These are phyloP conservation scores for Neotoma lepida DNA, from an alignment of 2,113 vertebrate species.

Conservation along the genomic window DNA sequence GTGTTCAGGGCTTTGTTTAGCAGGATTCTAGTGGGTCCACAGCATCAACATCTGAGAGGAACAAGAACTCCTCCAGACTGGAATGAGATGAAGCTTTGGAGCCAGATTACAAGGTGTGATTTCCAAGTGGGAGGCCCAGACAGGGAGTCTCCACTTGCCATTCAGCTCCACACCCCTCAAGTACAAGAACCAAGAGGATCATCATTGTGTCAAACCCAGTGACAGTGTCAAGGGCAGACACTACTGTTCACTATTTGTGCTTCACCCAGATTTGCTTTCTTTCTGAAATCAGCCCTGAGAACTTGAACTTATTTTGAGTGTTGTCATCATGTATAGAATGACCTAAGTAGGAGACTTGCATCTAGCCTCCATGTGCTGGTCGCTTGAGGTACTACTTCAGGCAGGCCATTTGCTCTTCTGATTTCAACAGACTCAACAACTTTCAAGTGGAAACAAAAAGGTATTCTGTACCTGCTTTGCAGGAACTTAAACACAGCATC, in stretches of 20 bases:
- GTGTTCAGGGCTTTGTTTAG: constrained; percentile 26
- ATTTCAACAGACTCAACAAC: not conserved
- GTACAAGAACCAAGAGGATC: not conserved
- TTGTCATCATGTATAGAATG: accelerated
- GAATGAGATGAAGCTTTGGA: not conserved
- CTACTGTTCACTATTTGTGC: not conserved
- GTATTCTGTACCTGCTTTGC: accelerated
- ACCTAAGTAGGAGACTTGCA: not conserved
- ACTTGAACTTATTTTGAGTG: not conserved
- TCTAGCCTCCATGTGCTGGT: too few relatives aligned
- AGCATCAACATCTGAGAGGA: not conserved
- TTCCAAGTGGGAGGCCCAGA: not conserved
- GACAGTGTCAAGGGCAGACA: not conserved
- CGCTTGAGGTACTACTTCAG: not conserved
- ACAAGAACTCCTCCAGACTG: constrained; percentile 55
- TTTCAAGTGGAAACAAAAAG: not conserved
- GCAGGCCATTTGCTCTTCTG: not conserved
- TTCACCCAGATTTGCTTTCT: not conserved
- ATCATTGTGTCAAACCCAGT: too few relatives aligned
- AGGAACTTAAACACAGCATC: not conserved
- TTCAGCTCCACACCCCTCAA: not conserved
- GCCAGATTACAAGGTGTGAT: not conserved
- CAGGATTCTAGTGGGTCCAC: not conserved
- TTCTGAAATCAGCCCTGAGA: not conserved
- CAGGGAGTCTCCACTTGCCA: not conserved